Conservation (phyloP, 2,888 invertebrate species). For the Eilema sororculum region DNA sequence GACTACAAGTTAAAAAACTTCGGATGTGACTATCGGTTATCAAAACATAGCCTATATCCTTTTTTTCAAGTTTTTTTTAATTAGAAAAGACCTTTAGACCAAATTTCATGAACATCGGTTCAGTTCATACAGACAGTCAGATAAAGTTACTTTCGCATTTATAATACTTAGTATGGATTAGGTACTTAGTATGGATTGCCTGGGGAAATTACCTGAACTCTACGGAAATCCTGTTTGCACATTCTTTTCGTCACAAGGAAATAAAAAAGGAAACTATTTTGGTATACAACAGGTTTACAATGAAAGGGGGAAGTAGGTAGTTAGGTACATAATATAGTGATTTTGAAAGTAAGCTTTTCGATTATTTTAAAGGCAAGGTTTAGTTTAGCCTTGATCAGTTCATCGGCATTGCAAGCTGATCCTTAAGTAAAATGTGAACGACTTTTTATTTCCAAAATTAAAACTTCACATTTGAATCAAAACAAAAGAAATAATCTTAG, state of each 20-base stretch:
- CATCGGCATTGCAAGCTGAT: neutral
- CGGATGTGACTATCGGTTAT: too few relatives aligned
- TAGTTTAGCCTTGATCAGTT: neutral
- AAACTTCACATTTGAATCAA: neutral
- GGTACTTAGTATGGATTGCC: too few relatives aligned
- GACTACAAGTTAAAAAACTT: too few relatives aligned
- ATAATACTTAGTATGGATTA: too few relatives aligned
- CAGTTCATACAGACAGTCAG: too few relatives aligned
- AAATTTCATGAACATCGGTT: too few relatives aligned
- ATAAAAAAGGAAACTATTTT: neutral
- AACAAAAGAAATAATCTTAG: too few relatives aligned
- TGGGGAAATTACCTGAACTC: neutral
- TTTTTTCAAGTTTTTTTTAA: too few relatives aligned
- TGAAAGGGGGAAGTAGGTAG: neutral
- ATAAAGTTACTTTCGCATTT: too few relatives aligned
- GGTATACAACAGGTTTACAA: slow-evolving; percentile 2
- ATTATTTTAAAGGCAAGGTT: neutral
- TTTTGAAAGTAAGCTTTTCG: slow-evolving; percentile 4
- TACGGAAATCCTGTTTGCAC: neutral
- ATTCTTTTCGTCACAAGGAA: neutral
- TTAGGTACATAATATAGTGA: neutral
- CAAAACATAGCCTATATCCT: too few relatives aligned
- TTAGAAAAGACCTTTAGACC: too few relatives aligned
- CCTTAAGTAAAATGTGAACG: neutral
- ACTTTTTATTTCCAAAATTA: neutral